Evolutionary conservation across 2,888 invertebrate genomes (phyloP).

Genomic region (Drosophila falleni): DNA sequence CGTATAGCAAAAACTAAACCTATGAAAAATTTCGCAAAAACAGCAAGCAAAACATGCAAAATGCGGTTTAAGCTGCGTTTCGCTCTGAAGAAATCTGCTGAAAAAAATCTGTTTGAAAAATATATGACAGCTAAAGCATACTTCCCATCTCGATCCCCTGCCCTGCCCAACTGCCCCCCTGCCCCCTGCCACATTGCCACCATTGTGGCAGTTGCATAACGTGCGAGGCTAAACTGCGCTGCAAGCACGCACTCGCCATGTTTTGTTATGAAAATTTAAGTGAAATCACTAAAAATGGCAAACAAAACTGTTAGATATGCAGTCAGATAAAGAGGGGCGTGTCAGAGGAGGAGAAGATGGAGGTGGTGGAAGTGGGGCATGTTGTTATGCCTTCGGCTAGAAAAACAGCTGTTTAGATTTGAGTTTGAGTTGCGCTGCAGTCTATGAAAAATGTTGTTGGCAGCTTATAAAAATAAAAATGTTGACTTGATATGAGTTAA

Average conservation of each 20-base stretch:
- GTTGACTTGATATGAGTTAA: slow-evolving; percentile 59
- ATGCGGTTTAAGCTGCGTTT: slow-evolving; percentile 70
- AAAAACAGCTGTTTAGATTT: slow-evolving; percentile 41
- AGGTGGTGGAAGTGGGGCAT: not conserved
- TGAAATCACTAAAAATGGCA: slow-evolving; percentile 83
- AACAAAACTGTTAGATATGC: slow-evolving; percentile 70
- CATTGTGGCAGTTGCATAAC: slow-evolving; percentile 6
- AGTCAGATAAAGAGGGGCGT: slow-evolving; percentile 42
- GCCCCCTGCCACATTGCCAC: not conserved
- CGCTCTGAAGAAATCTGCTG: slow-evolving; percentile 61
- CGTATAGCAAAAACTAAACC: slow-evolving; percentile 64
- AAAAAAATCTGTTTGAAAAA: slow-evolving; percentile 61
- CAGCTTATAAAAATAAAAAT: slow-evolving; percentile 78
- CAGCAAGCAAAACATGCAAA: slow-evolving; percentile 73
- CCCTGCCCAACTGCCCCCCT: not conserved
- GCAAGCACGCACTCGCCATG: slow-evolving; percentile 73
- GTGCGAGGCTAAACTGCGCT: slow-evolving; percentile 50
- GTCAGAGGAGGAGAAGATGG: not conserved
- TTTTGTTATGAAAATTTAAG: slow-evolving; percentile 83
- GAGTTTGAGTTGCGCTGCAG: slow-evolving; percentile 28
- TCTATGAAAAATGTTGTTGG: slow-evolving; percentile 70
- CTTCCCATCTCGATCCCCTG: not conserved
- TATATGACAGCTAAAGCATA: slow-evolving; percentile 72
- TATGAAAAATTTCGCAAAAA: slow-evolving; percentile 72
- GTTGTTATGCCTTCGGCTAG: slow-evolving; percentile 28